These are phyloP conservation scores for Athalia circularis DNA, from an alignment of 2,888 invertebrate species.

Conservation along the genomic window DNA sequence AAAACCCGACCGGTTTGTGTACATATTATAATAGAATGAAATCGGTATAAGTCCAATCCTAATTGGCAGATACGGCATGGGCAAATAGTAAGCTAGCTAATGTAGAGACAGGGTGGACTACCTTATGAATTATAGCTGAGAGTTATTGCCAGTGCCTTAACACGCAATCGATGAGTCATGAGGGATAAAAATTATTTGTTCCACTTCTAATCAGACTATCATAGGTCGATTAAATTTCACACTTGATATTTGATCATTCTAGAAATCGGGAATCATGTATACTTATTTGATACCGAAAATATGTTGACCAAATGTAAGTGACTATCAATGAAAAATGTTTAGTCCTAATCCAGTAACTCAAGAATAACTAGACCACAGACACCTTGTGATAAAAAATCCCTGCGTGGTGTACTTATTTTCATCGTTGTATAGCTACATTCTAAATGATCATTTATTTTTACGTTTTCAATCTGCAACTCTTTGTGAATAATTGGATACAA, in stretches of 20 bases:
- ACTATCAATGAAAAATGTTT: background rate
- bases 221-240: background rate
- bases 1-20: constrained; percentile 5
- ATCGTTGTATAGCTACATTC: constrained; percentile 17
- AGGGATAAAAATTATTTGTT: constrained; percentile 7
- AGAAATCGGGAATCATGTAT: background rate
- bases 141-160: constrained; percentile 39
- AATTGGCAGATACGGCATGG: background rate
- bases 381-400: background rate
- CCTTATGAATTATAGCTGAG: constrained; percentile 8
- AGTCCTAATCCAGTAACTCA: background rate
- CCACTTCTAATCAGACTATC: background rate
- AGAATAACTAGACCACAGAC: background rate
- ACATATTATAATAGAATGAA: constrained; percentile 6
- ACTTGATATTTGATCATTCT: constrained; percentile 24
- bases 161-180: background rate
- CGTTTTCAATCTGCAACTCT: background rate
- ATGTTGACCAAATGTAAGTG: background rate
- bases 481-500: background rate
- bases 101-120: background rate
- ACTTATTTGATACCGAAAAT: background rate
- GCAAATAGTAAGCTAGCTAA: background rate
- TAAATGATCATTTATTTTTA: background rate
- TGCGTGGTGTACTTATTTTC: constrained; percentile 21
- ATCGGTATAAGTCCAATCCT: constrained; percentile 2